Evolutionary conservation across 2,797 vertebrate species (phyloP).

Genomic region (Coccyzus lansbergi): DNA sequence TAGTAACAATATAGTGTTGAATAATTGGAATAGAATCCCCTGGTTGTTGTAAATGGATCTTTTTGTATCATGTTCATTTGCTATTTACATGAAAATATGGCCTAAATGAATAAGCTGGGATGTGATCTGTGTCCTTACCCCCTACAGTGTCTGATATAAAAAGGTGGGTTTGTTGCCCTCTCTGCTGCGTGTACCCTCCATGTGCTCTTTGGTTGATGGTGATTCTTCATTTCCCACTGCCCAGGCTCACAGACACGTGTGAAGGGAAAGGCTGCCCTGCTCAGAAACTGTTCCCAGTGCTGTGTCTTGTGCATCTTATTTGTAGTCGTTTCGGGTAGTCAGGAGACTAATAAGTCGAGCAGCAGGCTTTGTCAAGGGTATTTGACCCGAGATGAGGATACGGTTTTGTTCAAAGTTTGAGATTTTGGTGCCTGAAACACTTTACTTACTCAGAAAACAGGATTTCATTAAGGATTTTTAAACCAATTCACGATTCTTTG

Average conservation of each 20-base stretch:
- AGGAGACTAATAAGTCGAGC: background rate
- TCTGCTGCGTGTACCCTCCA: background rate
- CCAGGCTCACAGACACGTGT: background rate
- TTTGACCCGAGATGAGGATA: background rate
- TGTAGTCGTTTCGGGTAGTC: background rate
- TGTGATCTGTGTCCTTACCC: background rate
- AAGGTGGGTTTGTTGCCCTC: background rate
- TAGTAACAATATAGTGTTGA: background rate
- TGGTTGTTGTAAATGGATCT: background rate
- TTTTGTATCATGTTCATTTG: background rate
- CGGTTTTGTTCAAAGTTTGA: background rate
- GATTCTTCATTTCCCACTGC: background rate
- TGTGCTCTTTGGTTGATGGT: background rate
- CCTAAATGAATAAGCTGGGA: background rate
- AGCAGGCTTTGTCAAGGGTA: background rate
- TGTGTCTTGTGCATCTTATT: background rate
- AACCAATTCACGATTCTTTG: background rate
- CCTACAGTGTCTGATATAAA: background rate
- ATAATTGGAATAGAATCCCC: background rate
- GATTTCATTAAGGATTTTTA: background rate
- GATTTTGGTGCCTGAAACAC: background rate
- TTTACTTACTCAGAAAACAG: background rate
- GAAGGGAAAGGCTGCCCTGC: background rate
- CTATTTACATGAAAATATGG: background rate
- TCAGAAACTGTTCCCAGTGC: background rate